Base-by-base conservation (phyloP, 30 jellyfish, hydroid and myxozoan species). In the Catostylus mosaicus region DNA sequence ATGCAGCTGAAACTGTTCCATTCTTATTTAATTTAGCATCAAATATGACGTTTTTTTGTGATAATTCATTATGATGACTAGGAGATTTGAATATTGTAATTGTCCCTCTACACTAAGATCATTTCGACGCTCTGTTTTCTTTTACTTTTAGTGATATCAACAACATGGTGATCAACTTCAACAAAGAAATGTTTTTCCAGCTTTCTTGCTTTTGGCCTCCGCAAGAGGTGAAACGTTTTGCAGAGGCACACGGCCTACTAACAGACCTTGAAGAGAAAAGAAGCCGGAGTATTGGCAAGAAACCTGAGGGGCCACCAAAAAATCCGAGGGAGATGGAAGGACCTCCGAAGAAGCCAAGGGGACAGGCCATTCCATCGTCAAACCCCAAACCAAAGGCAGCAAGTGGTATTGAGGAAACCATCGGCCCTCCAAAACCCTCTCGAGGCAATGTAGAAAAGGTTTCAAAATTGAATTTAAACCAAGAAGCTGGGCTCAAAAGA, bases 181-280 rank as follows among this genome's bases (percentile, higher is more conserved):
- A 86, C 73, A 73, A 79, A 32, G 89, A 85, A 47, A 92, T 92
- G 98, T 67, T 83, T 7, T 86, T 78, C 48, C 95, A 86, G 63
- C 85, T 92, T 24, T 74, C 94, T 12, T 84, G 92, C 30, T 92
- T 92, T 40, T 70, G 94, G 86, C 89, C 93, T 27, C 68, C 90
- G 19, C 84, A 79, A 63, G 79, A 76, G 51, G 91, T 89, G 82
- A 50, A 56, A 20, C 20, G 59, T 27, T 62, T 78, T 45, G 91
- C 69, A 29, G 88, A 80, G 23, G 78, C 33, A 23, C 86, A 86
- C 22, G 64, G 82, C 29, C 67, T 75, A 20, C 68, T 84, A 29
- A 26, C 31, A 19, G 95, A 74, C 18, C 40, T 47, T 18, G 95
- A 54, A 10, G 77, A 81, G 30, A 63, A 35, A 43, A 60, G 94